A percentile compares a stretch with the other conserved stretches of the same genome.
These are phyloP conservation scores for Aphaenogaster rudis DNA, from an alignment of 1,140 invertebrate genomes.

Conservation along the genomic window DNA sequence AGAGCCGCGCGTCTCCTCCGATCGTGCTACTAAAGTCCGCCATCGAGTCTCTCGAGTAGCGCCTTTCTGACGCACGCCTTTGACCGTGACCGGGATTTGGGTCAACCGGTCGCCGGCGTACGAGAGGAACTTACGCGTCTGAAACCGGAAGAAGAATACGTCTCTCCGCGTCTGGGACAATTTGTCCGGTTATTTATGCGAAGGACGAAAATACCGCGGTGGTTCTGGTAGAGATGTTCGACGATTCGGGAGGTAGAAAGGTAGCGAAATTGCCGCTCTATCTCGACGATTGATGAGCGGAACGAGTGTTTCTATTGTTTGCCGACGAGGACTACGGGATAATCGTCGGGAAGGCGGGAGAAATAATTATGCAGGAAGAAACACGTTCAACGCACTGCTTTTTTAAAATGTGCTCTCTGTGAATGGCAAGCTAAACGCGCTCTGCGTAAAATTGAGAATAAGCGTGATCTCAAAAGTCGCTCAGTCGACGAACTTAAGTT, in stretches of 20 bases:
- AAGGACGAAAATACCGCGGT: neutral
- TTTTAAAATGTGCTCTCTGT: conserved; percentile 7
- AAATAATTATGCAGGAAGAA: neutral
- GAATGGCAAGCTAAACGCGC: conserved; percentile 7
- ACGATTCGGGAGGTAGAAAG: neutral
- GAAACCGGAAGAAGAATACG: conserved; percentile 46
- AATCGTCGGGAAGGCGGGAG: neutral
- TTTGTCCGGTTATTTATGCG: conserved; percentile 16
- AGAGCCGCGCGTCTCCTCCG: conserved; percentile 16
- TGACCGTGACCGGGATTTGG: conserved; percentile 85
- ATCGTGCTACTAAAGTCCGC: conserved; percentile 44
- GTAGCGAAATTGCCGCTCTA: conserved; percentile 42
- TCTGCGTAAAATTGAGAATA: conserved; percentile 16
- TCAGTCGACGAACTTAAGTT: conserved; percentile 1
- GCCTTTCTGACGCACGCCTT: conserved; percentile 75
- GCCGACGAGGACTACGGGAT: neutral
- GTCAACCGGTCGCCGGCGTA: conserved; percentile 88
- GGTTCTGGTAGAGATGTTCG: neutral
- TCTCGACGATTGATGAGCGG: conserved; percentile 63
- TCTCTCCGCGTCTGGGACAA: conserved; percentile 45
- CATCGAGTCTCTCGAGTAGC: conserved; percentile 45
- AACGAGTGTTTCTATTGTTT: conserved; percentile 64
- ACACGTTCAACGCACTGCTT: conserved; percentile 30
- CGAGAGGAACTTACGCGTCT: conserved; percentile 77
- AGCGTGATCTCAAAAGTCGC: neutral